phyloP scores from a whole-genome alignment of 2,797 vertebrate species.

The Meriones psammophilus region DNA sequence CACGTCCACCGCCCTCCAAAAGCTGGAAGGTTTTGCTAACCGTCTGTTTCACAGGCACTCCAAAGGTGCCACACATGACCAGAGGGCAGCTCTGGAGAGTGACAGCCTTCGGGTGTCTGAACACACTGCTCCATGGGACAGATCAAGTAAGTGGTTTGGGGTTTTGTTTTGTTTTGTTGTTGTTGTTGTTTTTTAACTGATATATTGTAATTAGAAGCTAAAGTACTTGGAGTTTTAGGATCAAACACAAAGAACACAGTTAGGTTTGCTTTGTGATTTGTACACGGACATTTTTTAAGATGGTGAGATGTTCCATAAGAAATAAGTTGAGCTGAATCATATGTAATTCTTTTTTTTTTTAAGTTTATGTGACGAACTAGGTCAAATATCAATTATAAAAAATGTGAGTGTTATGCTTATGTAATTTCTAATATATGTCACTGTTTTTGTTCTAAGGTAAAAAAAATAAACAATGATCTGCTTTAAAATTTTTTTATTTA shows the following conservation, averaged over 20 bases:
- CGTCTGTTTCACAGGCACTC: constrained; percentile 94
- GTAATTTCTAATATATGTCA: constrained; percentile 32
- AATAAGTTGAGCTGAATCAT: constrained; percentile 57
- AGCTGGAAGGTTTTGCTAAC: constrained; percentile 93
- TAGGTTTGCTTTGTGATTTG: constrained; percentile 42
- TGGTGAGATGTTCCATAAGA: constrained; percentile 56
- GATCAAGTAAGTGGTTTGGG: constrained; percentile 92
- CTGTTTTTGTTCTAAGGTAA: constrained; percentile 42
- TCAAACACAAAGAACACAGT: neutral
- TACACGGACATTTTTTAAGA: constrained; percentile 62
- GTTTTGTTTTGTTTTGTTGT: neutral
- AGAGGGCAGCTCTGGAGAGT: constrained; percentile 89
- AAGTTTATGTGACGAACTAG: constrained; percentile 40
- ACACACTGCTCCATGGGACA: constrained; percentile 93
- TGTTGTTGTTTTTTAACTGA: neutral
- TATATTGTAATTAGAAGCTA: constrained; percentile 18
- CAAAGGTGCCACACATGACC: constrained; percentile 91
- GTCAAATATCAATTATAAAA: constrained; percentile 34
- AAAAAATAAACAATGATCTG: constrained; percentile 5
- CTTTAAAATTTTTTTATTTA: constrained; percentile 34
- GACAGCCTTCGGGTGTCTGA: constrained; percentile 92
- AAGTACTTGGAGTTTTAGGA: constrained; percentile 57
- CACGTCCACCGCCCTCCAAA: constrained; percentile 91
- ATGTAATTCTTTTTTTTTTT: constrained; percentile 45
- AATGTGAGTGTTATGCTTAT: neutral